Percentiles rank a stretch among this genome's conserved stretches.
Conservation (phyloP, 2,888 invertebrate species). For the Drosophila engyochracea region DNA sequence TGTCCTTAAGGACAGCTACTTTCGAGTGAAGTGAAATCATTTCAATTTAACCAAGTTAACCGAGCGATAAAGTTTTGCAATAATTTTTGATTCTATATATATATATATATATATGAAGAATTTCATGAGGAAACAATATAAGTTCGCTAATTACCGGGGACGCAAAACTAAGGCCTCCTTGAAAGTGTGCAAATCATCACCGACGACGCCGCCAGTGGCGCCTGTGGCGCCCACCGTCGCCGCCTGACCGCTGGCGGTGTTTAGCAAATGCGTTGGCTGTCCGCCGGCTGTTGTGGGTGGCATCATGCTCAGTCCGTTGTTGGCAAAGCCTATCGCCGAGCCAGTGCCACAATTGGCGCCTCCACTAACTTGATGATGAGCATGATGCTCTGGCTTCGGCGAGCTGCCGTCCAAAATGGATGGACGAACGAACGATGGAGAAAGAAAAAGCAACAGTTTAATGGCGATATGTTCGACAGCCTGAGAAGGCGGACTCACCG, state of each 20-base stretch:
- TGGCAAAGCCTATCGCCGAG: conserved; percentile 34
- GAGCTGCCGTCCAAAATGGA: conserved; percentile 62
- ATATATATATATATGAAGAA: background rate
- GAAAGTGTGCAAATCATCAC: conserved; percentile 89
- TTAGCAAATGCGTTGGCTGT: conserved; percentile 56
- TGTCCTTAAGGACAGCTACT: background rate
- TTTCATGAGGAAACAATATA: background rate
- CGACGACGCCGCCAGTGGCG: conserved; percentile 33
- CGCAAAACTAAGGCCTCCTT: conserved; percentile 90
- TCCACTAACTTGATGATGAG: conserved; percentile 41
- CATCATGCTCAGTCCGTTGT: conserved; percentile 50
- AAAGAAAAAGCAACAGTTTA: conserved; percentile 4
- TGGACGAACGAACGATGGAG: background rate
- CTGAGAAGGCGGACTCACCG: conserved; percentile 76
- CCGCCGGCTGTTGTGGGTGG: conserved; percentile 44
- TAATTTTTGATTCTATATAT: too few species aligned
- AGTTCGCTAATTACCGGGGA: conserved; percentile 77
- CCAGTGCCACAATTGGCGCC: conserved; percentile 25
- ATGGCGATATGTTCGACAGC: conserved; percentile 9
- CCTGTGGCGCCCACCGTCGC: conserved; percentile 33
- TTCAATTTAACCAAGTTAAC: background rate
- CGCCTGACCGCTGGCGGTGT: conserved; percentile 24
- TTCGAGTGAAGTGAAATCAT: background rate
- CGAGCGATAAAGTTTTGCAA: too few species aligned
- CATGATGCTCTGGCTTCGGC: conserved; percentile 83